Evolutionary conservation across 92 coral and sea anemone genomes (phyloP).

Genomic region (Epizoanthus scotinus): DNA sequence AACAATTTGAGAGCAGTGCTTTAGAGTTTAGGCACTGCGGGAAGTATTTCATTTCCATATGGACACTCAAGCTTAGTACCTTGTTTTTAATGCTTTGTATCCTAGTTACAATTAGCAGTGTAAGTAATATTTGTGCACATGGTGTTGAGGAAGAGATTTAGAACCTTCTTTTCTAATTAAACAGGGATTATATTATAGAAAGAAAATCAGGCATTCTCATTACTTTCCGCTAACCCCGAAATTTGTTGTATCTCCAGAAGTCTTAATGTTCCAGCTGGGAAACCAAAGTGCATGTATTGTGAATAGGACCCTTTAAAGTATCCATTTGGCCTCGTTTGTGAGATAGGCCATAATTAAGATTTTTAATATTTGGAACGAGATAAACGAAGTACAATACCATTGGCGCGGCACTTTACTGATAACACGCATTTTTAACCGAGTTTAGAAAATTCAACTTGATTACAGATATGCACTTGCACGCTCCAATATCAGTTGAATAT

Average conservation of each 20-base stretch:
- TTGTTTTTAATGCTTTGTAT: not conserved
- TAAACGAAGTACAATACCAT: not conserved
- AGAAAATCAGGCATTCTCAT: not conserved
- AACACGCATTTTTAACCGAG: not conserved
- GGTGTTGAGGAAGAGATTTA: not conserved
- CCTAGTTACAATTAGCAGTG: not conserved
- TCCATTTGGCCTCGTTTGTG: not conserved
- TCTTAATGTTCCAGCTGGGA: too few species aligned
- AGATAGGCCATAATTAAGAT: not conserved
- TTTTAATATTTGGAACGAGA: not conserved
- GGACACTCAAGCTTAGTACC: not conserved
- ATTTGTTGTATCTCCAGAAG: too few species aligned
- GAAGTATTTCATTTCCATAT: not conserved
- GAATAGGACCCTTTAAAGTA: not conserved
- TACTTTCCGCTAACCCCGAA: too few species aligned
- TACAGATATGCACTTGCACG: not conserved
- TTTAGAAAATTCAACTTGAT: not conserved
- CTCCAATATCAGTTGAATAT: not conserved
- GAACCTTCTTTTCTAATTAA: not conserved
- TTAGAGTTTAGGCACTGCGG: not conserved
- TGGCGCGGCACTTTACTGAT: not conserved
- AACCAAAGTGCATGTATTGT: not conserved
- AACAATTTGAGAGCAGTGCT: constrained; percentile 2
- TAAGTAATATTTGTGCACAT: not conserved
- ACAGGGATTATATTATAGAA: not conserved